phyloP scores from a whole-genome alignment of 2,113 vertebrate species.

The Peromyscus maniculatus region DNA sequence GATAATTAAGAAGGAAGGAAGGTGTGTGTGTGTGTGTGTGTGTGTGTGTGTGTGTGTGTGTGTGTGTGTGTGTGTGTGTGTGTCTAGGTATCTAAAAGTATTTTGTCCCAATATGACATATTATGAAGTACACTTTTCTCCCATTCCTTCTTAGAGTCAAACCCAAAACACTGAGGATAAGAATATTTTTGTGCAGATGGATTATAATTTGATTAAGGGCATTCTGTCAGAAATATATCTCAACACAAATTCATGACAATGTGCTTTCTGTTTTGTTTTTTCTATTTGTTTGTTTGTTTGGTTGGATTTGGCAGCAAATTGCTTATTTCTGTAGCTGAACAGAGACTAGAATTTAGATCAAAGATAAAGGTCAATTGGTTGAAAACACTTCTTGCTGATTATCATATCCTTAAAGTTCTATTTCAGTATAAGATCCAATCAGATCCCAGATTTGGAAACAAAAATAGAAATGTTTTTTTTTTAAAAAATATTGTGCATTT shows the following conservation, averaged over 20 bases:
- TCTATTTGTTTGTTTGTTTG: no score
- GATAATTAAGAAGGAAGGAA: background rate
- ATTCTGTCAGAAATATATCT: background rate
- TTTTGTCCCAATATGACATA: background rate
- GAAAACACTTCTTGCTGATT: background rate
- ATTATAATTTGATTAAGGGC: background rate
- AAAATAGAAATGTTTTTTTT: conserved; percentile 33
- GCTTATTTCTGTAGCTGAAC: background rate
- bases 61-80: background rate
- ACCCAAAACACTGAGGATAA: background rate
- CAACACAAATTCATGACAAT: background rate
- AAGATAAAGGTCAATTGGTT: background rate
- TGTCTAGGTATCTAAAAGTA: background rate
- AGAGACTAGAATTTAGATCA: conserved; percentile 41
- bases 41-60: background rate
- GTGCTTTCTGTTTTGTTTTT: no score
- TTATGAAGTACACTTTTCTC: background rate
- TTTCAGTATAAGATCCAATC: background rate
- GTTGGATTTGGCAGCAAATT: background rate
- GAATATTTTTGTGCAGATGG: background rate
- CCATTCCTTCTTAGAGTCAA: background rate
- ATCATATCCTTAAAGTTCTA: background rate
- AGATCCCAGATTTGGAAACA: background rate
- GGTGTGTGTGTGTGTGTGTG: background rate
- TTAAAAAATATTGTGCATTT: background rate